Evolutionary conservation across 1,140 invertebrate genomes (phyloP), one percentile per base, ranked within the genome.

Genomic region (Lordiphosa clarofinis): DNA sequence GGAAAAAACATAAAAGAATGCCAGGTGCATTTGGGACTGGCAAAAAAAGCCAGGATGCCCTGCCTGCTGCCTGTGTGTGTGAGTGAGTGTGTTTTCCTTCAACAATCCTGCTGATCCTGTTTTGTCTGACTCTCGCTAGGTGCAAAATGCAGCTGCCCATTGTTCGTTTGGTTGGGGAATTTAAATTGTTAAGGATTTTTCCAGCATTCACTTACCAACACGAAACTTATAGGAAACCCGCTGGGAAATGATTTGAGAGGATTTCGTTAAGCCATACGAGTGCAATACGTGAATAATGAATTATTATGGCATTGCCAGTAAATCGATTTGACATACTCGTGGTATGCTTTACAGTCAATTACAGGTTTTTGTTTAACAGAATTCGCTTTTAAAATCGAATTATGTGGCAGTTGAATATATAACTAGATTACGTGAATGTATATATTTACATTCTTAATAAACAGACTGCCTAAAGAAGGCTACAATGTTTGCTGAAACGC

Each of bases 11-110:
- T 56, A 74, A 81, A 56, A 53, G 54, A 49, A 37, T 35, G 59
- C 78, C 76, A 82, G 76, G 78, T 82, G 76, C 76, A 81, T 56
- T 49, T 61, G 62, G 40, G 58, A 52, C 39, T 56, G 56, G 52
- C 52, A 11, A 47, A 64, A 64, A 56, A 53, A 24, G 31, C 48
- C 58, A 61, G 69, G 69, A 79, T 79, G 48, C 70, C 71, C 48
- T 65, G 54, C 73, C 72, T 74, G 63, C 19, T 19, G 19, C 3
- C 67, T 81, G 69, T 28, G 5, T 28, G 24, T 28, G 24, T 28
- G 66, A 66, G 24, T 73, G 35, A 43, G 56, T 59, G 63, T 37
- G 53, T 68, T 72, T 82, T 81, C 75, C 75, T 76, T 71, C 58
- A 28, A 28, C 39, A 35, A 50, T 58, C 65, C 78, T 64, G 78